These are phyloP conservation scores for Chaenodraco wilsoni DNA, from an alignment of 2,797 vertebrate species.

Conservation along the genomic window DNA sequence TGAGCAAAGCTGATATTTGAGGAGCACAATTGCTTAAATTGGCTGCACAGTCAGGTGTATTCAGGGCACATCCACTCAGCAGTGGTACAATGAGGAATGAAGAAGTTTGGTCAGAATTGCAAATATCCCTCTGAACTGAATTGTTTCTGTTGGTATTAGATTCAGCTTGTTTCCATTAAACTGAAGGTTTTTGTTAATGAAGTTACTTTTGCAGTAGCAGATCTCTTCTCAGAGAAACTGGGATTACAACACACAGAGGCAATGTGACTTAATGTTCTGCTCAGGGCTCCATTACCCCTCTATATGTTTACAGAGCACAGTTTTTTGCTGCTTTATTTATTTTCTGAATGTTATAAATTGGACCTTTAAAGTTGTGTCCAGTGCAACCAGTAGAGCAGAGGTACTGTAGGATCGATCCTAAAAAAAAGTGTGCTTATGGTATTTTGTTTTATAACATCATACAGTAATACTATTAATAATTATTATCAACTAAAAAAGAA, in stretches of 20 bases:
- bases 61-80: slow-evolving; percentile 12
- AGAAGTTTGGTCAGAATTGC: neutral
- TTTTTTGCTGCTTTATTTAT: too few relatives aligned
- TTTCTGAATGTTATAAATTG: too few relatives aligned
- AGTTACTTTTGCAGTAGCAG: neutral
- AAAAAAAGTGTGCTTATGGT: neutral
- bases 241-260: too few relatives aligned
- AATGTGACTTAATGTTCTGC: too few relatives aligned
- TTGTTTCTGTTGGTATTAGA: neutral
- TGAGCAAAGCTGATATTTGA: slow-evolving; percentile 44
- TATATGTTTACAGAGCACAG: too few relatives aligned
- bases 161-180: neutral
- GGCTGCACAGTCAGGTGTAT: slow-evolving; percentile 8
- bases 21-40: slow-evolving; percentile 22
- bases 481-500: neutral
- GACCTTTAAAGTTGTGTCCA: neutral
- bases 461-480: too few relatives aligned
- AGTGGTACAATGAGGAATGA: slow-evolving; percentile 2
- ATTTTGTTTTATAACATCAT: neutral
- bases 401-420: neutral
- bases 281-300: too few relatives aligned
- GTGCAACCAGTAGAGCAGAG: too few relatives aligned
- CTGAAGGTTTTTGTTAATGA: neutral
- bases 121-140: too few relatives aligned
- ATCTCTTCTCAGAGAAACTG: neutral